A percentile compares a stretch with the other conserved stretches of the same genome.
These are phyloP conservation scores for Lasioglossum marginatum DNA, from an alignment of 2,888 invertebrate species.

Conservation along the genomic window DNA sequence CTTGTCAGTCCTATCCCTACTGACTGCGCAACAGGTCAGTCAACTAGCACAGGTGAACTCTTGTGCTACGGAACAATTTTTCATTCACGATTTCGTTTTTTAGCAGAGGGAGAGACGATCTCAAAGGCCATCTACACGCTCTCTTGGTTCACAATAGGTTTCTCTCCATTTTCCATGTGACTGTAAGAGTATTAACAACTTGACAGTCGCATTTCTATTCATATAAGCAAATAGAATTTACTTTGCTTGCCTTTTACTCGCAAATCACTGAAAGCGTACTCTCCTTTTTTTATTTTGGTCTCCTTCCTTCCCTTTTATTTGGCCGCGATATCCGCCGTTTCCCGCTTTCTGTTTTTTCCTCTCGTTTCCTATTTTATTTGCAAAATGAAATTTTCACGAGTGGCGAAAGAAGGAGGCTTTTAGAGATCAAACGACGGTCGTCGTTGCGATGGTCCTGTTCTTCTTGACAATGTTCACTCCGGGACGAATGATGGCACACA, in stretches of 20 bases:
- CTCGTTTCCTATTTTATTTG: neutral
- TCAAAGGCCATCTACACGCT: slow-evolving; percentile 8
- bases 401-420: slow-evolving; percentile 12
- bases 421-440: neutral
- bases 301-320: neutral
- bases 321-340: neutral
- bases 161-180: slow-evolving; percentile 22
- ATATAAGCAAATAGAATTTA: slow-evolving; percentile 51
- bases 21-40: neutral
- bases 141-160: slow-evolving; percentile 9
- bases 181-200: neutral
- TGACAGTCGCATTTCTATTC: slow-evolving; percentile 5
- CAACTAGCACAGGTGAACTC: neutral
- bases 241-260: slow-evolving; percentile 38
- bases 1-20: too few species aligned
- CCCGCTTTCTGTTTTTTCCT: neutral
- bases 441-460: neutral
- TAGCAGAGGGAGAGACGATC: neutral
- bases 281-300: neutral
- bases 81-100: neutral
- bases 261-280: slow-evolving; percentile 30
- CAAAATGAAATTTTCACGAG: slow-evolving; percentile 26
- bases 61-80: neutral
- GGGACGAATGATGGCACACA: too few species aligned
- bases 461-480: neutral